Conservation (phyloP, 2,797 vertebrate genomes). For the Neosalanx taihuensis region DNA sequence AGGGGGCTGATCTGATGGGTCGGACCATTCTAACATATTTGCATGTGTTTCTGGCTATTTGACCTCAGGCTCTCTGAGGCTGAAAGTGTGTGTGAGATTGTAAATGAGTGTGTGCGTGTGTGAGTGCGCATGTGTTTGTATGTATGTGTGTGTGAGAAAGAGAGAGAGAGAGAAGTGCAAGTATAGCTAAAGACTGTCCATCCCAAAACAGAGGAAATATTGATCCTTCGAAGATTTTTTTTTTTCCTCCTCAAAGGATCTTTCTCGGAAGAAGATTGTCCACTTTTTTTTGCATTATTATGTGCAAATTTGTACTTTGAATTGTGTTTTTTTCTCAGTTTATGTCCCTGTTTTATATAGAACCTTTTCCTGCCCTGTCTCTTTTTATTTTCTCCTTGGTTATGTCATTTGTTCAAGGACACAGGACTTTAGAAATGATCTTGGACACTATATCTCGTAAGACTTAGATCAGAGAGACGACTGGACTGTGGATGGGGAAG, state of each 20-base stretch:
- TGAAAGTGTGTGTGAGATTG: conserved; percentile 26
- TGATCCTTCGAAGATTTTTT: conserved; percentile 56
- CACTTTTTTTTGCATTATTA: conserved; percentile 54
- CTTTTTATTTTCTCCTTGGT: conserved; percentile 37
- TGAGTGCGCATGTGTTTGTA: neutral
- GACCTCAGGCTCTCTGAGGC: conserved; percentile 28
- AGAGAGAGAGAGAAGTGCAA: conserved; percentile 16
- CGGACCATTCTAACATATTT: conserved; percentile 60
- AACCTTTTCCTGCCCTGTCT: conserved; percentile 46
- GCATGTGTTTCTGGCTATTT: conserved; percentile 73
- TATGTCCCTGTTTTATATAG: conserved; percentile 51
- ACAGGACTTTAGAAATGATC: conserved; percentile 47
- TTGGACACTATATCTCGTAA: conserved; percentile 59
- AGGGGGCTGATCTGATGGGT: conserved; percentile 92
- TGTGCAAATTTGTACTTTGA: conserved; percentile 53
- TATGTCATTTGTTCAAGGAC: conserved; percentile 38
- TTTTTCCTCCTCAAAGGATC: conserved; percentile 53
- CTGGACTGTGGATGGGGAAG: conserved; percentile 40
- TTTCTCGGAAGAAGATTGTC: conserved; percentile 56
- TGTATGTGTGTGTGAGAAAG: conserved; percentile 9
- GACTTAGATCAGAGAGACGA: conserved; percentile 47
- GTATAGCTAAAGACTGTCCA: conserved; percentile 61
- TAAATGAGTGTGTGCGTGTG: conserved; percentile 4
- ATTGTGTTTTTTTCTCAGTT: conserved; percentile 49
- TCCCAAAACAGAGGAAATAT: conserved; percentile 68